Conservation (phyloP, 2,888 invertebrate genomes). For the Panopea generosa region DNA sequence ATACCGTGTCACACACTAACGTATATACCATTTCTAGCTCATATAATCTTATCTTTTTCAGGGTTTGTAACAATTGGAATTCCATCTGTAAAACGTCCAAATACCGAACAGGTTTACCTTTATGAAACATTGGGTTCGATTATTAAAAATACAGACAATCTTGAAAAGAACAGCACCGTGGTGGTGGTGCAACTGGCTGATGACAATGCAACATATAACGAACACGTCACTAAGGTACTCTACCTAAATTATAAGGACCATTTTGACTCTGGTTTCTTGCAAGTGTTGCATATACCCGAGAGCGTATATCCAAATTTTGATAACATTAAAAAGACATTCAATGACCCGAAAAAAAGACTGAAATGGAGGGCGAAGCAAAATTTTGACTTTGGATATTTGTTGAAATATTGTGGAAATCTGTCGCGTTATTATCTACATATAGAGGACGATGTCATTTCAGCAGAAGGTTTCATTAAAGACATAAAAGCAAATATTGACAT, state of each 20-base stretch:
- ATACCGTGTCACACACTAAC: no score
- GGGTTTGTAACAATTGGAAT: constrained; percentile 85
- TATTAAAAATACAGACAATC: constrained; percentile 76
- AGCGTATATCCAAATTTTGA: constrained; percentile 74
- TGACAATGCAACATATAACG: constrained; percentile 74
- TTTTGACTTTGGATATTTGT: constrained; percentile 84
- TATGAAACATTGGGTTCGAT: constrained; percentile 83
- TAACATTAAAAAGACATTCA: constrained; percentile 77
- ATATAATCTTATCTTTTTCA: no score
- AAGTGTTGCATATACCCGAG: constrained; percentile 78
- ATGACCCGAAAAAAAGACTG: constrained; percentile 81
- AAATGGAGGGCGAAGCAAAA: constrained; percentile 85
- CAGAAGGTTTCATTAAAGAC: constrained; percentile 78
- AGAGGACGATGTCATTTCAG: constrained; percentile 84
- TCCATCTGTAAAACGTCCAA: constrained; percentile 83
- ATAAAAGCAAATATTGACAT: constrained; percentile 80
- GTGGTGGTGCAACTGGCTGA: constrained; percentile 85
- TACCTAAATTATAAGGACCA: constrained; percentile 60
- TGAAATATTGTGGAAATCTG: constrained; percentile 77
- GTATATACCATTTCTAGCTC: no score
- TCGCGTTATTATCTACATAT: constrained; percentile 84
- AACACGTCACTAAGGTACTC: constrained; percentile 55
- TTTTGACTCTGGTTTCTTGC: constrained; percentile 82
- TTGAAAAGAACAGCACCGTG: constrained; percentile 77
- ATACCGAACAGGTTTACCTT: constrained; percentile 81